These are phyloP conservation scores for Meghimatium bilineatum DNA, from an alignment of 2,888 invertebrate genomes.

Conservation along the genomic window DNA sequence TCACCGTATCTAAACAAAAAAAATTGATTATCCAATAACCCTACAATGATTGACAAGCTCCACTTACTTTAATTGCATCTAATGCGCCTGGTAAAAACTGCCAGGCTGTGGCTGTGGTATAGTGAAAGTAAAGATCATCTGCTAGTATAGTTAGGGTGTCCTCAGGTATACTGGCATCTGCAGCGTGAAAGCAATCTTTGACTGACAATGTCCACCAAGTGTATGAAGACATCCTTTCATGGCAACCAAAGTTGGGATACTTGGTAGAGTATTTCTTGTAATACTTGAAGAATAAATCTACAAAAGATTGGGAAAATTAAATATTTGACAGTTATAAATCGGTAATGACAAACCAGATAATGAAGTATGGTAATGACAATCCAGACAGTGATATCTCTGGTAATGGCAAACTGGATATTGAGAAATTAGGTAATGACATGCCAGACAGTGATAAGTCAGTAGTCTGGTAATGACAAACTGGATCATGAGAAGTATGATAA, in stretches of 20 bases:
- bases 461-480: no score
- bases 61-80: slow-evolving; percentile 44
- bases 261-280: slow-evolving; percentile 68
- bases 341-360: no score
- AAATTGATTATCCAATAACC: no score
- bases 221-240: slow-evolving; percentile 83
- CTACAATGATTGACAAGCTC: not conserved
- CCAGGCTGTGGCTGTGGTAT: slow-evolving; percentile 86
- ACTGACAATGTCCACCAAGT: slow-evolving; percentile 90
- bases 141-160: slow-evolving; percentile 64
- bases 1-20: no score
- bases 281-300: slow-evolving; percentile 36
- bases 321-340: not conserved
- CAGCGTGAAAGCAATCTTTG: slow-evolving; percentile 81
- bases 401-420: no score
- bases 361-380: no score
- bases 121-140: slow-evolving; percentile 79
- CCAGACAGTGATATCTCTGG: no score
- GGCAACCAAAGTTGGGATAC: slow-evolving; percentile 89
- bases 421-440: no score
- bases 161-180: slow-evolving; percentile 49
- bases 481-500: no score
- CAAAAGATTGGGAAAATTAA: not conserved
- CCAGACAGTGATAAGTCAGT: no score
- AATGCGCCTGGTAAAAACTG: slow-evolving; percentile 78